These are phyloP conservation scores for Fulmarus glacialis DNA, from an alignment of 2,113 vertebrate species.

Conservation along the genomic window DNA sequence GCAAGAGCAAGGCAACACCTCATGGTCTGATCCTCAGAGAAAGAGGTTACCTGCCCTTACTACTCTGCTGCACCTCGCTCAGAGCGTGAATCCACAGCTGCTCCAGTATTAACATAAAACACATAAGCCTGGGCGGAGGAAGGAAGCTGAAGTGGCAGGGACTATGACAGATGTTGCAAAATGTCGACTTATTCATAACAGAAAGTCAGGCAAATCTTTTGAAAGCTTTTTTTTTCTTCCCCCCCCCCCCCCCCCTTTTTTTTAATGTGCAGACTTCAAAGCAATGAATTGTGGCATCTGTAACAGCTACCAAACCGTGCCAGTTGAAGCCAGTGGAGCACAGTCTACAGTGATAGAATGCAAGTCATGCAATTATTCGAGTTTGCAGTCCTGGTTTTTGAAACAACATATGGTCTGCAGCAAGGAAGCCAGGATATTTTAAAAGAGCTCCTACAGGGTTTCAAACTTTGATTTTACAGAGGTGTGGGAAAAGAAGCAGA, in stretches of 20 bases:
- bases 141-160: constrained; percentile 60
- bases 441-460: constrained; percentile 79
- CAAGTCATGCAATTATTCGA: constrained; percentile 64
- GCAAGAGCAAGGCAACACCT: neutral
- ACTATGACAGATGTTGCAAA: constrained; percentile 73
- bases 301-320: constrained; percentile 72
- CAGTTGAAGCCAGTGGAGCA: constrained; percentile 63
- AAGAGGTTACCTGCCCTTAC: neutral
- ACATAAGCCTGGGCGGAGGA: constrained; percentile 43
- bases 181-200: constrained; percentile 70
- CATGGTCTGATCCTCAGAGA: neutral
- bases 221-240: constrained; percentile 34
- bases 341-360: constrained; percentile 54
- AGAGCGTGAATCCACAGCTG: constrained; percentile 37
- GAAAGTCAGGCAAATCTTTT: constrained; percentile 74
- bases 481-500: constrained; percentile 72
- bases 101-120: constrained; percentile 62
- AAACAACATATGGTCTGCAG: constrained; percentile 81
- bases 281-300: constrained; percentile 79
- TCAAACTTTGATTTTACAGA: constrained; percentile 82
- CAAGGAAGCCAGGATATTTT: constrained; percentile 74
- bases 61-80: neutral
- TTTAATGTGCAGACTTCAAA: constrained; percentile 79
- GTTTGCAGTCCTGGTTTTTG: constrained; percentile 57
- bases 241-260: fast-evolving